Conservation (phyloP, 2,113 vertebrate genomes). For the Nipponia nippon region DNA sequence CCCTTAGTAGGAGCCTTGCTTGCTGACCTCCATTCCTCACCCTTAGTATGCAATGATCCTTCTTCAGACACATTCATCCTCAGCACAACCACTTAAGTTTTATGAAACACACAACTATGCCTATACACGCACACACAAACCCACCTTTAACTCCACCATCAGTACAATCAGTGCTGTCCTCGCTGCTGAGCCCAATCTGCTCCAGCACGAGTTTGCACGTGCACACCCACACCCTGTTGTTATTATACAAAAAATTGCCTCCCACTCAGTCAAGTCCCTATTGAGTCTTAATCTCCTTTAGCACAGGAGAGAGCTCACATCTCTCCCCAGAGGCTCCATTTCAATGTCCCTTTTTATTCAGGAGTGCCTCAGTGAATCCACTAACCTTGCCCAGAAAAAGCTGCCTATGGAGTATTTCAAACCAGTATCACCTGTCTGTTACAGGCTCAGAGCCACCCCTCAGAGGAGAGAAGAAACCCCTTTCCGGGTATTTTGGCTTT, state of each 20-base stretch:
- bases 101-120: background rate
- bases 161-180: background rate
- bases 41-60: background rate
- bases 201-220: background rate
- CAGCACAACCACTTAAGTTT: background rate
- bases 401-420: background rate
- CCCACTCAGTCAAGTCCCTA: background rate
- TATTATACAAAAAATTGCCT: background rate
- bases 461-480: background rate
- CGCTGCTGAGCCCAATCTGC: background rate
- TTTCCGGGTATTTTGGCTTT: background rate
- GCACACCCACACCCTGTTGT: background rate
- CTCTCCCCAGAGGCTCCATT: background rate
- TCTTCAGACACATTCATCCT: background rate
- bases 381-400: background rate
- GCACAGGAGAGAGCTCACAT: background rate
- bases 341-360: background rate
- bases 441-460: background rate
- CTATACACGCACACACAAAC: background rate
- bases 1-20: background rate
- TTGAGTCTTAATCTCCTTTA: background rate
- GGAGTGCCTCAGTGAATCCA: background rate
- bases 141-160: accelerated
- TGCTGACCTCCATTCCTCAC: background rate
- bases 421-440: background rate